Conservation (phyloP, 2,797 vertebrate genomes). For the Bradypus variegatus region DNA sequence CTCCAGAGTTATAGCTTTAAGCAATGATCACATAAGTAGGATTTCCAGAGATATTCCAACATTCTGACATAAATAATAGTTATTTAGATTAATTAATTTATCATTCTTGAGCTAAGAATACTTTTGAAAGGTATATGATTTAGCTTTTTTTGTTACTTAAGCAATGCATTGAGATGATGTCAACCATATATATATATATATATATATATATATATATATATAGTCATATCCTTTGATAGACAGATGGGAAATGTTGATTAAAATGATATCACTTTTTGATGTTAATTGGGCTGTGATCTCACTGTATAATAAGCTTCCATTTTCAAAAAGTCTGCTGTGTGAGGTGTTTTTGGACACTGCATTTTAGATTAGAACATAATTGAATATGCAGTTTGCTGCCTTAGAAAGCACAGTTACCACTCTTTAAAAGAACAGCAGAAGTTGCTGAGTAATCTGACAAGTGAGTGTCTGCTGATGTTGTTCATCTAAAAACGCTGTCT, state of each 20-base stretch:
- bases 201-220: not conserved
- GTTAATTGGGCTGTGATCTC: constrained; percentile 66
- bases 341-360: constrained; percentile 58
- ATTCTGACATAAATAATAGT: not conserved
- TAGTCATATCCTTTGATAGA: constrained; percentile 24
- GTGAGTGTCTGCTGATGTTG: not conserved
- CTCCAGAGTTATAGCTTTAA: not conserved
- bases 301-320: constrained; percentile 54
- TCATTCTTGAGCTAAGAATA: not conserved
- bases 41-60: not conserved
- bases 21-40: not conserved
- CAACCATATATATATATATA: not conserved
- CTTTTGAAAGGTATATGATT: constrained; percentile 23
- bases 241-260: constrained; percentile 62
- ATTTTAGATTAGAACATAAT: constrained; percentile 65
- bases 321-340: constrained; percentile 56
- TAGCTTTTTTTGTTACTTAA: not conserved
- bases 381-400: constrained; percentile 42
- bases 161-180: not conserved
- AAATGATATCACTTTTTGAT: constrained; percentile 59
- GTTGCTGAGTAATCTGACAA: not conserved
- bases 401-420: constrained; percentile 53
- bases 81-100: not conserved
- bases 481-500: not conserved
- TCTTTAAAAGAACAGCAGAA: constrained; percentile 35